phyloP scores from a whole-genome alignment of 2,888 invertebrate species.

The Cynaeus angustus region DNA sequence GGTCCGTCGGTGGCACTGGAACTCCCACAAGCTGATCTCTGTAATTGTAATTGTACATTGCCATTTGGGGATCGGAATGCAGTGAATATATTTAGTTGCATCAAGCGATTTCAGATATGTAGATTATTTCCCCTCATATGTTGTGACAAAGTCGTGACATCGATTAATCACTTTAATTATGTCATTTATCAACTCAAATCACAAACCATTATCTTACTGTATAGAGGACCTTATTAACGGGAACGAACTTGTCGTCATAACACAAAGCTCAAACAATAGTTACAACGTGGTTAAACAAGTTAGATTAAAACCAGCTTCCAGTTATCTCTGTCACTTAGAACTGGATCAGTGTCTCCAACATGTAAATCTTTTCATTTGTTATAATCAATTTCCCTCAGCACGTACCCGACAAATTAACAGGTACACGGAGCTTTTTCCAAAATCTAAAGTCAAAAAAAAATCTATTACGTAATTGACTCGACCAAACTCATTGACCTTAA shows the following conservation, averaged over 20 bases:
- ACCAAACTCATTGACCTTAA: too few relatives aligned
- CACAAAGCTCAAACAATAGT: slow-evolving; percentile 36
- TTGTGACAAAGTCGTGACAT: slow-evolving; percentile 50
- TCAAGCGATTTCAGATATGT: slow-evolving; percentile 45
- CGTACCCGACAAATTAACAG: too few relatives aligned
- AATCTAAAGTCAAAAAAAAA: too few relatives aligned
- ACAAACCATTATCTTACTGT: slow-evolving; percentile 50
- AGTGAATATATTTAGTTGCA: slow-evolving; percentile 33
- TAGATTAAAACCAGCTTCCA: slow-evolving; percentile 24
- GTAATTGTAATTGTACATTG: slow-evolving; percentile 39
- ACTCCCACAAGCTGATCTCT: slow-evolving; percentile 19
- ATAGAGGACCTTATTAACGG: slow-evolving; percentile 48
- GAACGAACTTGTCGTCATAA: slow-evolving; percentile 36
- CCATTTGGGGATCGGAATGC: slow-evolving; percentile 21
- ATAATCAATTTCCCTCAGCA: neutral
- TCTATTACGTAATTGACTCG: too few relatives aligned
- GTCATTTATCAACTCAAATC: slow-evolving; percentile 50
- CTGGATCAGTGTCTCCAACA: neutral
- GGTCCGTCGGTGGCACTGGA: slow-evolving; percentile 12
- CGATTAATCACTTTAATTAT: slow-evolving; percentile 52
- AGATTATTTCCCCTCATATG: slow-evolving; percentile 39
- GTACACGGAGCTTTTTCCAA: too few relatives aligned
- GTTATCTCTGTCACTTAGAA: neutral
- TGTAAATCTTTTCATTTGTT: neutral
- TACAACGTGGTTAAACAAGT: slow-evolving; percentile 23